A percentile compares a stretch with the other conserved stretches of the same genome.
Evolutionary conservation across 2,113 vertebrate genomes (phyloP).

Genomic region (Antennarius striatus): DNA sequence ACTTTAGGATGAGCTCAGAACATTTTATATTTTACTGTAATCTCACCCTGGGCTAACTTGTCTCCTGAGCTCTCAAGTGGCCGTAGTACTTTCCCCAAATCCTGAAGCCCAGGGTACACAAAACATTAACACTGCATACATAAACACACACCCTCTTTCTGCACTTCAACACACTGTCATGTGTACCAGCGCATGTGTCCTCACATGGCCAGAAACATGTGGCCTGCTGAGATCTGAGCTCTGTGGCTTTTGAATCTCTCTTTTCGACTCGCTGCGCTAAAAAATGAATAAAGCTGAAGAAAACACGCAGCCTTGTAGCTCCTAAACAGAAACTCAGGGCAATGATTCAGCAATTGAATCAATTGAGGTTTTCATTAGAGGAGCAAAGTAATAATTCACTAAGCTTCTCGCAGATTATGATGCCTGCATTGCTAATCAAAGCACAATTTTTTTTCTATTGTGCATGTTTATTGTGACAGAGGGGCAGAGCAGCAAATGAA

Average conservation of each 20-base stretch:
- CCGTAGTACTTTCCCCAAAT: background rate
- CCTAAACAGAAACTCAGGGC: constrained; percentile 8
- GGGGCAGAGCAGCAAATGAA: constrained; percentile 44
- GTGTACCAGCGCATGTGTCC: constrained; percentile 52
- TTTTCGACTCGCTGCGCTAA: constrained; percentile 32
- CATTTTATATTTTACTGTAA: no score
- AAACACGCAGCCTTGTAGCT: constrained; percentile 20
- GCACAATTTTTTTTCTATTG: constrained; percentile 13
- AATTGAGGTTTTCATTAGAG: constrained; percentile 50
- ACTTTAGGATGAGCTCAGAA: no score
- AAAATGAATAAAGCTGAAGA: constrained; percentile 37
- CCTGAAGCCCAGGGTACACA: background rate
- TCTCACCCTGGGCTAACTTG: background rate
- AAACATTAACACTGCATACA: background rate
- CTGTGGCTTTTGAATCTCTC: constrained; percentile 55
- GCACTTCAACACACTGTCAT: constrained; percentile 36
- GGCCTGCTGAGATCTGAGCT: constrained; percentile 58
- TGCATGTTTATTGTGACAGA: constrained; percentile 27
- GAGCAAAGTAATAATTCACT: constrained; percentile 29
- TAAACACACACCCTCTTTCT: constrained; percentile 16
- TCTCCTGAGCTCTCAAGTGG: background rate
- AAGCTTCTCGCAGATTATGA: constrained; percentile 32
- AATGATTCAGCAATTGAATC: constrained; percentile 43
- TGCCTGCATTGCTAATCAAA: constrained; percentile 49
- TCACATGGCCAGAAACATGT: constrained; percentile 58